Base-by-base conservation (phyloP, 1,140 invertebrate species). In the Vollenhovia emeryi region DNA sequence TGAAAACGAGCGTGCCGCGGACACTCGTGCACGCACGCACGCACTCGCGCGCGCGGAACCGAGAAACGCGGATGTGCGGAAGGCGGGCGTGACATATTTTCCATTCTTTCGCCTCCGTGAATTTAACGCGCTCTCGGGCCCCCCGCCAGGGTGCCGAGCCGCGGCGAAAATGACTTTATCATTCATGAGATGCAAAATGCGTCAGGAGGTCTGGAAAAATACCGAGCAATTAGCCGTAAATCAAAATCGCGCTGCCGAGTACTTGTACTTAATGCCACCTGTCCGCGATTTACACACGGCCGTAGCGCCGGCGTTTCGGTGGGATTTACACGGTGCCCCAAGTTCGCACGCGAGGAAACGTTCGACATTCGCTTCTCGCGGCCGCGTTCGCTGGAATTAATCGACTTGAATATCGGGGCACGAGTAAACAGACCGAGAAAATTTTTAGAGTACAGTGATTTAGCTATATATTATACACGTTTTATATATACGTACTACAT, bases 171-270 rank as follows among this genome's bases (percentile, higher is more conserved):
- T 91, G 87, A 90, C 87, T 92, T 92, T 89, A 90, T 92, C 87
- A 90, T 92, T 90, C 85, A 88, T 92, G 88, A 91, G 87, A 91
- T 88, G 90, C 86, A 88, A 86, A 92, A 75, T 84, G 85, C 85
- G 87, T 85, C 85, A 86, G 88, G 74, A 89, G 88, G 87, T 87
- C 84, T 91, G 91, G 84, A 87, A 90, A 90, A 92, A 88, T 91
- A 92, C 71, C 78, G 85, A 84, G 91, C 89, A 92, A 93, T 91
- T 93, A 93, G 91, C 87, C 85, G 89, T 92, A 92, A 93, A 93
- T 93, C 92, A 92, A 93, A 92, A 92, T 93, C 89, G 87, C 89
- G 79, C 91, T 87, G 84, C 88, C 79, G 85, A 88, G 59, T 64
- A 85, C 78, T 74, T 66, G 83, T 85, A 68, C 55, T 87, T 87